Base-by-base conservation (phyloP, 2,113 vertebrate genomes). In the Upupa epops region DNA sequence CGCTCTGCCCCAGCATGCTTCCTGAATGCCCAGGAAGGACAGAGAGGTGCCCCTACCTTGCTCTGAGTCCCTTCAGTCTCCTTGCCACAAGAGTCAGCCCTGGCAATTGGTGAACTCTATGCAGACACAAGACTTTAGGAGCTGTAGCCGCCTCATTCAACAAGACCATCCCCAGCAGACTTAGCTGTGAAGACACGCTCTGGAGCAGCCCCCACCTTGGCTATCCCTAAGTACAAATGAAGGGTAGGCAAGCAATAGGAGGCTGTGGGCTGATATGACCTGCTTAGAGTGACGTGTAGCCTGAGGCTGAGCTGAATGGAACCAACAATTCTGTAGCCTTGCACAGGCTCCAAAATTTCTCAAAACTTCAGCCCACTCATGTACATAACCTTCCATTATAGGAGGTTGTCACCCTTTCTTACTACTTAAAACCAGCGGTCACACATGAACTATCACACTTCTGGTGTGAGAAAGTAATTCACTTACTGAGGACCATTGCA, bases 401-500 rank as follows among this genome's bases (percentile, higher is more conserved):
- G 68, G 24, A 55, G 26, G 63, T 12, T 52, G 3, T 63, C 26
- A 51, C 11, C 5, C 14, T 66, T 82, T 11, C 24, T 75, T 72
- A 15, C 29, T 70, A 17, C 22, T 94, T 51, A 78, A 54, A 42
- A 70, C 5, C 20, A 32, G 25, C 22, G 31, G 31, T 81, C 37
- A 13, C 24, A 34, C 8, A 15, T 25, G 11, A 45, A 51, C 32
- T 72, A 37, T 6, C 6, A n/a, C 66, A 20, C 37, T 81, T n/a
- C 68, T 1, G 2, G 9, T 0, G 0, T 13, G 17, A 69, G 49
- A 90, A 92, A 84, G 20, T 6, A 46, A n/a, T 89, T 89, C 66
- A 97, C 97, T 98, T 96, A 98, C 98, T 86, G 72, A 98, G 87
- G 89, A 97, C 36, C 0, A 86, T 81, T 59, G 96, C 96, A 86